Evolutionary conservation across 2,888 invertebrate species (phyloP).

Genomic region (Hirtodrosophila confusa): DNA sequence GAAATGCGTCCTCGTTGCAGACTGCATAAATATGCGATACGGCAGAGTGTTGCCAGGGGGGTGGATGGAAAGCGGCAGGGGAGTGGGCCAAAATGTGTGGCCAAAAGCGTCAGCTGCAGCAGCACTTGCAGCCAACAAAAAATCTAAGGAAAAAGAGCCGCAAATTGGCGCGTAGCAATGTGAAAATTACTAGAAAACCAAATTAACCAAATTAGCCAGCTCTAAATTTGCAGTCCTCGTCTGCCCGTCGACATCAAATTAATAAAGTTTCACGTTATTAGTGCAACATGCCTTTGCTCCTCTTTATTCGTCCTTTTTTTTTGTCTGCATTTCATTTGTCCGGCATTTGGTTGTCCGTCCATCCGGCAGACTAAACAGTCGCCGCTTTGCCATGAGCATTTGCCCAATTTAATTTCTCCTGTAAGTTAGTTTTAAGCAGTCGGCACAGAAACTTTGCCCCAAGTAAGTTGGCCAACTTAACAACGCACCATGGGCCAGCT

Average conservation of each 20-base stretch:
- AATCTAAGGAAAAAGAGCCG: slow-evolving; percentile 28
- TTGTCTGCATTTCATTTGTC: slow-evolving; percentile 14
- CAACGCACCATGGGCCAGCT: slow-evolving; percentile 1
- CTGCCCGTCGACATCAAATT: slow-evolving; percentile 60
- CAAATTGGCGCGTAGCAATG: slow-evolving; percentile 35
- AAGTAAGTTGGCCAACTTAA: slow-evolving; percentile 46
- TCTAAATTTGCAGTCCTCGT: slow-evolving; percentile 50
- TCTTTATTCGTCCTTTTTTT: background rate
- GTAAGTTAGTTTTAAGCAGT: slow-evolving; percentile 45
- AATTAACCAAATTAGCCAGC: slow-evolving; percentile 75
- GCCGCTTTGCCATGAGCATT: slow-evolving; percentile 12
- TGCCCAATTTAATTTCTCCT: slow-evolving; percentile 60
- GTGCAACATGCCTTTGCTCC: slow-evolving; percentile 33
- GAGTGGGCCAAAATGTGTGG: slow-evolving; percentile 19
- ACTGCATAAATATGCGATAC: slow-evolving; percentile 47
- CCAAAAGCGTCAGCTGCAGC: slow-evolving; percentile 39
- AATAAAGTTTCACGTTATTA: slow-evolving; percentile 73
- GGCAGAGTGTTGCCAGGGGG: slow-evolving; percentile 1
- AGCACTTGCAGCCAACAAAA: background rate
- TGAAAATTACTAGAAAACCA: slow-evolving; percentile 66
- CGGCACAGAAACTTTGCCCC: slow-evolving; percentile 39
- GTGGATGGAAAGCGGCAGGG: background rate
- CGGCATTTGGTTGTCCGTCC: background rate
- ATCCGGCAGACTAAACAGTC: slow-evolving; percentile 14
- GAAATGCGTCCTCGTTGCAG: slow-evolving; percentile 49